phyloP scores from a whole-genome alignment of 2,888 invertebrate genomes.

The Exephanes ischioxanthus region DNA sequence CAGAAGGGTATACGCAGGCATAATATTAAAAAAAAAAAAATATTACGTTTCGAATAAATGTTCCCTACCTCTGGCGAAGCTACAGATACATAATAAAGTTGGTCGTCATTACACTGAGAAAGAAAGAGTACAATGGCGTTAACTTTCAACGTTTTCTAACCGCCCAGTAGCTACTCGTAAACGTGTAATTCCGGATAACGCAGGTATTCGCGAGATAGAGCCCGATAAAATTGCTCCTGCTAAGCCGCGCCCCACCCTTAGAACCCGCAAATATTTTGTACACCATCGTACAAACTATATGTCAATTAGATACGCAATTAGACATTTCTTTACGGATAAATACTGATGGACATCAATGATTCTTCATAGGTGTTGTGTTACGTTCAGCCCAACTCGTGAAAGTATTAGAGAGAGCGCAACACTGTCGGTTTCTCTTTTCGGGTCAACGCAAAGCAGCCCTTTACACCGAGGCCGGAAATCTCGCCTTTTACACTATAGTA shows the following conservation, averaged over 20 bases:
- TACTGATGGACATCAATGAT: background rate
- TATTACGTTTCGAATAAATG: background rate
- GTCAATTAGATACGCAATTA: background rate
- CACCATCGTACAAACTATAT: constrained; percentile 17
- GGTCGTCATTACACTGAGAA: background rate
- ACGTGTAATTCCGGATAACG: background rate
- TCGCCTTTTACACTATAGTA: no score
- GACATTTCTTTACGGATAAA: background rate
- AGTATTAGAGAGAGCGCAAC: no score
- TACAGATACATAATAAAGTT: background rate
- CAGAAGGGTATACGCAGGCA: no score
- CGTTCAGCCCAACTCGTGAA: background rate
- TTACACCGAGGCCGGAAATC: no score
- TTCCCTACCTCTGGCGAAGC: background rate
- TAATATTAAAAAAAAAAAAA: no score
- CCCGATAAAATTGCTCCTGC: constrained; percentile 12
- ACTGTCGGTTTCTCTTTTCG: no score
- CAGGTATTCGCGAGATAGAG: background rate
- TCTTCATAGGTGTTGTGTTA: background rate
- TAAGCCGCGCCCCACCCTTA: background rate
- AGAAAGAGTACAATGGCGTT: background rate
- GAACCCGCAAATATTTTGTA: constrained; percentile 8
- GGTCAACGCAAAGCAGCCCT: no score
- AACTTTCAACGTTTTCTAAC: constrained; percentile 7
- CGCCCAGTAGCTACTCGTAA: constrained; percentile 8